Conservation (phyloP, 2,888 invertebrate genomes). For the Rotaria magnacalcarata region DNA sequence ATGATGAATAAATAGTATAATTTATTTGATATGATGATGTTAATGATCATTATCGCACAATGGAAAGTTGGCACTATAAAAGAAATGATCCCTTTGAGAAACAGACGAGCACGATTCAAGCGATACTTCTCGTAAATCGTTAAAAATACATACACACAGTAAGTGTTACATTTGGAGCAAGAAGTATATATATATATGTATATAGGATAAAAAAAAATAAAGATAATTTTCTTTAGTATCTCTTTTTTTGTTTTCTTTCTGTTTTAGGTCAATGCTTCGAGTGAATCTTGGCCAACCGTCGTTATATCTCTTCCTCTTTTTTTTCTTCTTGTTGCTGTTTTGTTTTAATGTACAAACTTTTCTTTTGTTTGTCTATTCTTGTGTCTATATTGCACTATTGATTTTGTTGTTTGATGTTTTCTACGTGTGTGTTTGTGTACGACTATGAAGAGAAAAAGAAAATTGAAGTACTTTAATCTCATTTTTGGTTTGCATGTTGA, state of each 20-base stretch:
- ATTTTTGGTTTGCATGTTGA: no score
- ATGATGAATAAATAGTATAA: slow-evolving; percentile 5
- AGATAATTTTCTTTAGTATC: neutral
- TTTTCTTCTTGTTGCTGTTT: neutral
- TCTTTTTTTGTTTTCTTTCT: neutral
- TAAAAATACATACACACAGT: neutral
- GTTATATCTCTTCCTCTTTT: neutral
- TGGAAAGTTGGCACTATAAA: neutral
- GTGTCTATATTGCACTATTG: neutral
- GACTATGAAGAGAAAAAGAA: neutral
- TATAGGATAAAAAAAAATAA: no score
- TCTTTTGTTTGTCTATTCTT: neutral
- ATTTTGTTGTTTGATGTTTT: slow-evolving; percentile 22
- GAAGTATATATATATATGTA: neutral
- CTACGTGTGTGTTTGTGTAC: slow-evolving; percentile 3
- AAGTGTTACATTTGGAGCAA: neutral
- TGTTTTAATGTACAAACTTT: neutral
- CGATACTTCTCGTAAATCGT: neutral
- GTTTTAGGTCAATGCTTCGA: neutral
- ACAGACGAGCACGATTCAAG: neutral
- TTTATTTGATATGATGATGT: neutral
- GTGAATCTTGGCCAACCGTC: neutral
- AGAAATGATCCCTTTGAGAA: neutral
- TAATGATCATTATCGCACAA: neutral
- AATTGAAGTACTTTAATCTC: no score